These are phyloP conservation scores for Theocolax elegans DNA, from an alignment of 1,140 invertebrate genomes.

Conservation along the genomic window DNA sequence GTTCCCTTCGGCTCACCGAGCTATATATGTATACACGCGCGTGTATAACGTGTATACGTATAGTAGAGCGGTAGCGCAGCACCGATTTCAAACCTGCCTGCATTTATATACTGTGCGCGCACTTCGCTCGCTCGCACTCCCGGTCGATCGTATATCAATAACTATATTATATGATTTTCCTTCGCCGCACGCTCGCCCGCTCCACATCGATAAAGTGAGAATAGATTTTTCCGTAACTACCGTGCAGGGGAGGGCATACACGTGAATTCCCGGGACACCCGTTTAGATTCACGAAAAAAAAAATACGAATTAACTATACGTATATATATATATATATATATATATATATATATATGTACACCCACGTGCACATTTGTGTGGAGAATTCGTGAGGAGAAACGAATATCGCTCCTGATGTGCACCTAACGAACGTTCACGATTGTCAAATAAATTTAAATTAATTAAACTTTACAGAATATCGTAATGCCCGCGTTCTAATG, in stretches of 20 bases:
- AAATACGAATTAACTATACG: too few species aligned
- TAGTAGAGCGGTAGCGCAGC: background rate
- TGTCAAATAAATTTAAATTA: slow-evolving; percentile 31
- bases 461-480: slow-evolving; percentile 1
- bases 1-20: background rate
- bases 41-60: background rate
- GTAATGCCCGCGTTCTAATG: background rate
- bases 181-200: background rate
- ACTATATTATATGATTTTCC: slow-evolving; percentile 34
- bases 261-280: too few species aligned
- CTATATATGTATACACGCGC: background rate
- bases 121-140: background rate
- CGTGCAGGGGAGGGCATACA: background rate
- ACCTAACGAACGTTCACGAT: slow-evolving; percentile 17
- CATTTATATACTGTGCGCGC: too few species aligned
- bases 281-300: too few species aligned
- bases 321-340: background rate
- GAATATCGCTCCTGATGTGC: background rate
- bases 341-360: background rate
- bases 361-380: background rate
- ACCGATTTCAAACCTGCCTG: slow-evolving; percentile 1
- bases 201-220: slow-evolving; percentile 33
- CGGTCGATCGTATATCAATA: slow-evolving; percentile 40
- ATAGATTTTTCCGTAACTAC: slow-evolving; percentile 11
- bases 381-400: background rate